A percentile compares a stretch with the other conserved stretches of the same genome.
Conservation (phyloP, 2,113 vertebrate species). For the Tetrax tetrax region DNA sequence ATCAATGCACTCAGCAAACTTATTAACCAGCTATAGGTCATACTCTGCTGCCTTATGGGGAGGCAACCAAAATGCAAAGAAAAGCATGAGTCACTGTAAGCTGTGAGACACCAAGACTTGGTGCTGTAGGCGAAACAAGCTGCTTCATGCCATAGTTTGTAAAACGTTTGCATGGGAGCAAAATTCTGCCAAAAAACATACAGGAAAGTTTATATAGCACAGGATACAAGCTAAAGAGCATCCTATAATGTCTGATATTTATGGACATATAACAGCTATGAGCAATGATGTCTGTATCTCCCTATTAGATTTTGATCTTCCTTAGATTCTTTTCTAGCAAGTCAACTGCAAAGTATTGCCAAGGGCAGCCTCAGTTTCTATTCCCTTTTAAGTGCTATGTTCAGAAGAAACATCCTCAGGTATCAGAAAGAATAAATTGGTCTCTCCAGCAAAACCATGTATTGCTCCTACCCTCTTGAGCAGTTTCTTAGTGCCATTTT, state of each 20-base stretch:
- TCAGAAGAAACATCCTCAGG: background rate
- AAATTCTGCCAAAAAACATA: background rate
- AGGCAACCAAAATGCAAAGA: background rate
- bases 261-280: background rate
- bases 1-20: background rate
- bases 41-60: background rate
- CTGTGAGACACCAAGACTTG: background rate
- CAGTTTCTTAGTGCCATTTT: background rate
- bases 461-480: background rate
- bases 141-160: conserved; percentile 6
- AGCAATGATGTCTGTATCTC: background rate
- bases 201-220: background rate
- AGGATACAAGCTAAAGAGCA: background rate
- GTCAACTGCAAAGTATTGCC: background rate
- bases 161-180: background rate
- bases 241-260: background rate
- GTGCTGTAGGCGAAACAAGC: conserved; percentile 42
- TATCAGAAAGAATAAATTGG: background rate
- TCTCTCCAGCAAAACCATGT: background rate
- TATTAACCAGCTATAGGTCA: background rate
- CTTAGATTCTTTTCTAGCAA: background rate
- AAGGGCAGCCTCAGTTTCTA: background rate
- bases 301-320: background rate
- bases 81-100: conserved; percentile 16
- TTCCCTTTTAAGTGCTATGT: background rate